Percentiles rank a stretch among this genome's conserved stretches.
These are phyloP conservation scores for Labia minor DNA, from an alignment of 2,888 invertebrate genomes.

Conservation along the genomic window DNA sequence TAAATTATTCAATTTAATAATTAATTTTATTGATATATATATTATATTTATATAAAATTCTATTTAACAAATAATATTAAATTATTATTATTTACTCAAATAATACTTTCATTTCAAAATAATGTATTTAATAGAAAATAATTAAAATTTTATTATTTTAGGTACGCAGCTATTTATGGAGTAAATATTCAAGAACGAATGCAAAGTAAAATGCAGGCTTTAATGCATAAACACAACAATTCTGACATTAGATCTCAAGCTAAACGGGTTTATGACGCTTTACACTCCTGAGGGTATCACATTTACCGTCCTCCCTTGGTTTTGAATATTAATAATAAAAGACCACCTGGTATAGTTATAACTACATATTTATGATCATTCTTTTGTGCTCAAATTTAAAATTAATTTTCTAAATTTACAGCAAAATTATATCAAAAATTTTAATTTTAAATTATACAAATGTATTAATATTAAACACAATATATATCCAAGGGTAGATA, in stretches of 20 bases:
- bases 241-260: slow-evolving; percentile 35
- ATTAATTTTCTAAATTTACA: no score
- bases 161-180: slow-evolving; percentile 39
- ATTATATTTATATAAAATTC: no score
- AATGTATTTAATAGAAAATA: background rate
- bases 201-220: slow-evolving; percentile 33
- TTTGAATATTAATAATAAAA: background rate
- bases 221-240: slow-evolving; percentile 35
- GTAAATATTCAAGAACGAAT: slow-evolving; percentile 36
- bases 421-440: no score
- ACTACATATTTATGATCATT: background rate
- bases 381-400: no score
- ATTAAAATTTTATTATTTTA: slow-evolving; percentile 26
- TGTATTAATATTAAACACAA: no score
- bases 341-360: background rate
- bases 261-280: slow-evolving; percentile 32
- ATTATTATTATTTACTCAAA: no score
- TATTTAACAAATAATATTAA: no score
- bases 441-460: no score
- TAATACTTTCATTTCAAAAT: no score
- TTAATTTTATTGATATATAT: no score
- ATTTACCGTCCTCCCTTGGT: background rate
- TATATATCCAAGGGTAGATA: no score
- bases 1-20: slow-evolving; percentile 30
- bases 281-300: slow-evolving; percentile 29